Evolutionary conservation across 2,797 vertebrate species (phyloP), one percentile per base, ranked within the genome.

Genomic region (Clarias pachynema): DNA sequence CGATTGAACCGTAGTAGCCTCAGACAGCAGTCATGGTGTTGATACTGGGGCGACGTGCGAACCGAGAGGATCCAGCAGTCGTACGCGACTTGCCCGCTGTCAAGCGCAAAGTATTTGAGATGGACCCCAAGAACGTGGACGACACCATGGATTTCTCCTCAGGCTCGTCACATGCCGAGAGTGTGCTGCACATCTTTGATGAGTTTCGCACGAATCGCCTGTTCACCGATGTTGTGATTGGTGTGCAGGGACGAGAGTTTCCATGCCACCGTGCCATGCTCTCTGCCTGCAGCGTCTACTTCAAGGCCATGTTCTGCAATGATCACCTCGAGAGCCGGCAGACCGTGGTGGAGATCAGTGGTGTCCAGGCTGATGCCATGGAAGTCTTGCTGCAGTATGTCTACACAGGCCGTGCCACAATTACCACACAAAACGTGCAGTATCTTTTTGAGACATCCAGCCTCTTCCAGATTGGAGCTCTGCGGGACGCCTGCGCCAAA

Each of bases 271-370:
- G 98, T 0, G 98, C 98, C 0, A 96, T 99, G 44, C 97, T 99
- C 75, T 99, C 98, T 0, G 97, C 98, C 84, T 99, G 97, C 93
- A 99, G 98, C 79, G 97, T 96, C 91, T 99, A 99, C 93, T 99
- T 99, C 93, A 95, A 96, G 88, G 98, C 98, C 81, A 99, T 99
- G 98, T 99, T 99, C 91, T 99, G 97, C 93, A 99, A 99, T 0
- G 98, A 99, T 90, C 98, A 98, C 89, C 93, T 97, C 0, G 98
- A 99, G 92, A 99, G 98, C 93, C 94, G 97, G 0, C 97, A 99
- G 93, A 99, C 99, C 96, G 82, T 99, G 78, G 98, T 99, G 65
- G 98, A 99, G 93, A 99, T 99, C 94, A 99, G 99, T 0, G 98
- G 98, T 84, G 99, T 99, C 90, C 94, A 97, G 62, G 96, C 97